These are phyloP conservation scores for Melanerpes aurifrons DNA, from an alignment of 2,113 vertebrate species.

Conservation along the genomic window DNA sequence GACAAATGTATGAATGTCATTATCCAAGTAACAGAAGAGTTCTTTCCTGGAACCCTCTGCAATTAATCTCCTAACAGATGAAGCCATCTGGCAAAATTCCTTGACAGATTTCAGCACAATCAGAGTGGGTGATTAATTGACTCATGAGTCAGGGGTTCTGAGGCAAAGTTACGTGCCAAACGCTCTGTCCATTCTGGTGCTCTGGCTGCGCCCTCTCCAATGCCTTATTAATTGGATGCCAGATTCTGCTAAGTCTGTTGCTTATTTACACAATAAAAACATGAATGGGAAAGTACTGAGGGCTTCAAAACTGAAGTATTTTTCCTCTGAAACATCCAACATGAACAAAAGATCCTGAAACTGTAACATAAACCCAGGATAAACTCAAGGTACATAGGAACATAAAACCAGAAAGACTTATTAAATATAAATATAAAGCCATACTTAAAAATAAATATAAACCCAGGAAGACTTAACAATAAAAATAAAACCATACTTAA, in stretches of 20 bases:
- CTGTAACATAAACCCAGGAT: not conserved
- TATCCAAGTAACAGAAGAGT: not conserved
- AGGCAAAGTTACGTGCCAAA: not conserved
- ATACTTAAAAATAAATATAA: not conserved
- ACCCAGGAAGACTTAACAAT: not conserved
- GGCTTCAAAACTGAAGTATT: not conserved
- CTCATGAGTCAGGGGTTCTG: not conserved
- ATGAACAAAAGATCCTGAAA: not conserved
- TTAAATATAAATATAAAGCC: not conserved
- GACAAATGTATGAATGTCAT: not conserved
- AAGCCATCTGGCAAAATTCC: not conserved
- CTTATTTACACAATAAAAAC: not conserved
- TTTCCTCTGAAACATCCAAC: not conserved
- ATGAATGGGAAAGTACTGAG: not conserved
- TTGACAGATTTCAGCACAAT: not conserved
- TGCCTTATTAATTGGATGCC: not conserved
- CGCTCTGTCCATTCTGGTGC: not conserved
- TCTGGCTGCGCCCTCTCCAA: not conserved
- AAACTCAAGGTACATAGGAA: not conserved
- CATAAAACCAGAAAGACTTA: not conserved
- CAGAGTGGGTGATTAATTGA: not conserved
- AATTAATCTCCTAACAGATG: not conserved
- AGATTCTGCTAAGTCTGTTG: not conserved
- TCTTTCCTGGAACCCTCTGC: not conserved
- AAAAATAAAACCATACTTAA: not conserved